Evolutionary conservation across 2,888 invertebrate genomes (phyloP).

Genomic region (Anaspis maculata): DNA sequence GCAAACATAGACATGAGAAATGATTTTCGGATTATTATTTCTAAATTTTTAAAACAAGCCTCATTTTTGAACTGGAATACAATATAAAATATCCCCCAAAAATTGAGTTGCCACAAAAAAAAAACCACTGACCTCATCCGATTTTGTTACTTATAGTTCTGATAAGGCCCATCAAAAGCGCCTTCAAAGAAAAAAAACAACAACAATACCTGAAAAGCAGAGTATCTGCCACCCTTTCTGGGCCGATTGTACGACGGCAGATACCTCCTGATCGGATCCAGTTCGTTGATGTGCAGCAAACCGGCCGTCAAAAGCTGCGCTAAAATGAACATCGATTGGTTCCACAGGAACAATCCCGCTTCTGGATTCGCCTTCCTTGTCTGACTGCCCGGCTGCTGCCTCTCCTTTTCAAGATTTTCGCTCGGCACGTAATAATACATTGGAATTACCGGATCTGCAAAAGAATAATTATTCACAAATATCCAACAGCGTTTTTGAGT

Average conservation of each 20-base stretch:
- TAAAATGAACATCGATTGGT: constrained; percentile 92
- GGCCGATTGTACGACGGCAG: constrained; percentile 94
- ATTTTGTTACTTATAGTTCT: no score
- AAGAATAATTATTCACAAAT: no score
- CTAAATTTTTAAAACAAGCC: no score
- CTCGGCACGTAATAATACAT: constrained; percentile 86
- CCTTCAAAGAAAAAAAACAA: no score
- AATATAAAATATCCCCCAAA: no score
- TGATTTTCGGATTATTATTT: no score
- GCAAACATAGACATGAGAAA: no score
- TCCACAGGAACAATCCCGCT: constrained; percentile 79
- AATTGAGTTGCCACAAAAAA: no score
- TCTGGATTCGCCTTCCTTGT: constrained; percentile 39
- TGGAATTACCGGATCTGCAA: constrained; percentile 90
- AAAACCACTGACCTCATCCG: no score
- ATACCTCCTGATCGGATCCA: constrained; percentile 92
- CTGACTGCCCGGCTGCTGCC: constrained; percentile 50
- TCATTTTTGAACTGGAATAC: no score
- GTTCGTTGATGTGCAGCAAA: constrained; percentile 84
- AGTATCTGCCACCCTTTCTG: constrained; percentile 84
- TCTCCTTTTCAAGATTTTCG: constrained; percentile 65
- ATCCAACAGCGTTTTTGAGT: no score
- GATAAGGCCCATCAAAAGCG: no score
- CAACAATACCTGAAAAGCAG: constrained; percentile 98
- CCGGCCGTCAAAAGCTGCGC: constrained; percentile 85